Evolutionary conservation across 2,113 vertebrate genomes (phyloP), one percentile per base, ranked within the genome.

Genomic region (Elephantulus edwardii): DNA sequence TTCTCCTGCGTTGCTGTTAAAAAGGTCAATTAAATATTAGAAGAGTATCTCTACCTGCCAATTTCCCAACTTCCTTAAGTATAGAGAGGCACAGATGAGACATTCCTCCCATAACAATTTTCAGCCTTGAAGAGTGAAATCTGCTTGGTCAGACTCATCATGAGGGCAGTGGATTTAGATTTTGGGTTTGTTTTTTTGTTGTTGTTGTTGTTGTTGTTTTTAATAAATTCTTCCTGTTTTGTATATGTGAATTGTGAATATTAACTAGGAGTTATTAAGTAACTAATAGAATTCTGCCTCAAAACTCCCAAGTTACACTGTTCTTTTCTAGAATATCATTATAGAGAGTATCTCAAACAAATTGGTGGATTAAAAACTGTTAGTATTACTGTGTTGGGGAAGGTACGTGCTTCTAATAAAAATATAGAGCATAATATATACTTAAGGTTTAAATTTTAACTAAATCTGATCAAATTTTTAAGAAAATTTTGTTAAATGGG

Each of bases 81-180:
- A 1, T 48, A 2, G 17, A 33, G 30, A 8, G 30, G 28, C 16
- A 6, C 3, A 10, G 35, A 9, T n/a, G n/a, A n/a, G n/a, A 26
- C 20, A 44, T 30, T 56, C 40, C 40, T 58, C 0, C 28, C 7
- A n/a, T n/a, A n/a, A n/a, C n/a, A n/a, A n/a, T n/a, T n/a, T n/a
- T n/a, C 0, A 0, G 12, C 33, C 62, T 52, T 79, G 40, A 50
- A 50, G 16, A 20, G 1, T 44, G 44, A 33, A n/a, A n/a, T n/a
- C n/a, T n/a, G n/a, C n/a, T n/a, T n/a, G n/a, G n/a, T n/a, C n/a
- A n/a, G n/a, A n/a, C n/a, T n/a, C n/a, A n/a, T n/a, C n/a, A n/a
- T n/a, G n/a, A n/a, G n/a, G n/a, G n/a, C n/a, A n/a, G n/a, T n/a
- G n/a, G n/a, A n/a, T n/a, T n/a, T n/a, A n/a, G n/a, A n/a, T n/a